Base-by-base conservation (phyloP, 2,888 invertebrate species). In the Agrochola lychnidis region DNA sequence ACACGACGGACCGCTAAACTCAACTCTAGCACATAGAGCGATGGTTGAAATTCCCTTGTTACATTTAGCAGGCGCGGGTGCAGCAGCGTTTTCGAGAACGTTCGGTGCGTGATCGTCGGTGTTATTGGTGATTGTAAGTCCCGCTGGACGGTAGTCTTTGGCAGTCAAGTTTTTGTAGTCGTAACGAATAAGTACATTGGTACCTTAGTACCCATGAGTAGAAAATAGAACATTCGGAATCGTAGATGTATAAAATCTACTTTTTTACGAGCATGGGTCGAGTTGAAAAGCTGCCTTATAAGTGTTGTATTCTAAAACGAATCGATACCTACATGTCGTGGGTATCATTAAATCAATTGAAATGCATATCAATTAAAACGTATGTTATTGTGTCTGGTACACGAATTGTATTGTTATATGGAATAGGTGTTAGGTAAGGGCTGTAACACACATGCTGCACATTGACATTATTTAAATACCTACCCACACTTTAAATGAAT, bases 1-100 rank as follows among this genome's bases (percentile, higher is more conserved):
- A 99, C 93, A 99, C 98, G 63, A 98, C 99, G n/a, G 98, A 98
- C 87, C 97, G 96, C 82, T 97, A 96, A 92, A 81, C 71, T 70
- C 14, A 61, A 83, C 87, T 81, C 64, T 82, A 86, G 72, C 10
- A 36, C 70, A 70, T 82, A 83, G 76, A 84, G 85, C 81, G 75
- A 86, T 83, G 89, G 89, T 90, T 89, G 81, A 90, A 90, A 88
- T 88, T 90, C 73, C 76, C 76, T 83, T 86, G 78, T 83, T 68
- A 80, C 67, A 71, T 76, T 72, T 66, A 77, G 76, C 81, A 76
- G 80, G 77, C 68, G 70, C 74, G 75, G 40, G 30, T 77, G 56
- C 76, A 73, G 62, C 42, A 75, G 30, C 63, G 75, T 66, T 70
- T 75, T 79, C 53, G 48, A 73, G 48, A 75, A 77, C 78, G 78